Evolutionary conservation across 2,888 invertebrate species (phyloP).

Genomic region (Cremastinae sp.): DNA sequence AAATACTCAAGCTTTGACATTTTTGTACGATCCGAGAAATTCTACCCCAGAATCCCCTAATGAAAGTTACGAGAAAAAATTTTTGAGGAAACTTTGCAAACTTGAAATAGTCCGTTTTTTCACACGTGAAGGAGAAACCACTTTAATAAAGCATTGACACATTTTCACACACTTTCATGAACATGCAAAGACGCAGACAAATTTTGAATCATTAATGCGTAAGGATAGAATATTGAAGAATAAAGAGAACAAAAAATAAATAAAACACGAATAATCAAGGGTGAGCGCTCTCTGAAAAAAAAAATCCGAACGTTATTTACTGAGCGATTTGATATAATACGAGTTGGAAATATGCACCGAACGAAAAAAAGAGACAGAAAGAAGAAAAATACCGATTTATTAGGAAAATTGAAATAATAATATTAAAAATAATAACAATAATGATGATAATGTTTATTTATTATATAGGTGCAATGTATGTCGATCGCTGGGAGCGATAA

Average conservation of each 20-base stretch:
- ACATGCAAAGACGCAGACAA: constrained; percentile 19
- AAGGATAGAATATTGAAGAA: constrained; percentile 41
- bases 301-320: constrained; percentile 44
- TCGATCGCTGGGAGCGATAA: constrained; percentile 22
- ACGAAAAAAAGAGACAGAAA: constrained; percentile 36
- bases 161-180: constrained; percentile 8
- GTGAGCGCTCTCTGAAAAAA: constrained; percentile 25
- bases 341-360: constrained; percentile 65
- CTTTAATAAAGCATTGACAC: too few species aligned
- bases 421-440: constrained; percentile 50
- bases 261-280: constrained; percentile 38
- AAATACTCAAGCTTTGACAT: constrained; percentile 51
- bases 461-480: constrained; percentile 66
- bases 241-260: constrained; percentile 38
- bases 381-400: constrained; percentile 2
- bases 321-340: constrained; percentile 69
- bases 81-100: constrained; percentile 33
- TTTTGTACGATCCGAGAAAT: constrained; percentile 49
- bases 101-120: constrained; percentile 44
- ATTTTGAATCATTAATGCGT: constrained; percentile 59
- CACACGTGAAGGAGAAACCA: constrained; percentile 29
- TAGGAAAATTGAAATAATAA: too few species aligned
- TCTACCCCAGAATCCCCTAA: constrained; percentile 6
- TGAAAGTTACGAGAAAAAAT: constrained; percentile 30
- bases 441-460: constrained; percentile 71